Evolutionary conservation across 1,140 invertebrate genomes (phyloP).

Genomic region (Anoplolepis gracilipes): DNA sequence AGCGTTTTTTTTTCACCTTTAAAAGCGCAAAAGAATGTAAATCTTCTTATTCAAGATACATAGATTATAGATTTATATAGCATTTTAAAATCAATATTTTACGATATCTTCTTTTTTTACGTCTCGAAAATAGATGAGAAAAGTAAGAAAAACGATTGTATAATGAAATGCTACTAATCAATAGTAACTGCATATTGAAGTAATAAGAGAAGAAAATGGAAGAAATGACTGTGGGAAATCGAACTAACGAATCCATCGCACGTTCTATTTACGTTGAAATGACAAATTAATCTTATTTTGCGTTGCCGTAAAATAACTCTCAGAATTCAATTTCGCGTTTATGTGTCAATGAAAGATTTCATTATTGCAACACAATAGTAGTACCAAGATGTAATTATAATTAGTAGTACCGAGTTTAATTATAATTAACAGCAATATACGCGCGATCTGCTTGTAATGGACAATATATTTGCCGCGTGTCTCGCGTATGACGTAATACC

Average conservation of each 20-base stretch:
- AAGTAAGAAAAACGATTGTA: background rate
- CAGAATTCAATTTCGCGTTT: background rate
- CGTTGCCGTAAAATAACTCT: background rate
- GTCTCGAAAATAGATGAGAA: background rate
- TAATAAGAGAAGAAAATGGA: background rate
- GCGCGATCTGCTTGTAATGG: slow-evolving; percentile 32
- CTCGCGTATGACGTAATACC: slow-evolving; percentile 77
- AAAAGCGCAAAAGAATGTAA: too few species aligned
- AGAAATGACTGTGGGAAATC: background rate
- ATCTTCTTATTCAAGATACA: too few species aligned
- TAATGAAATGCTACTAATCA: background rate
- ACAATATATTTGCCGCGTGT: slow-evolving; percentile 72
- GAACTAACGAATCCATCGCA: background rate
- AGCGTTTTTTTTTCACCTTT: too few species aligned
- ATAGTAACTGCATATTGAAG: background rate
- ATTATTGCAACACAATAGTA: background rate
- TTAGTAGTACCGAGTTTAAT: slow-evolving; percentile 47
- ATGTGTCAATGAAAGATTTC: slow-evolving; percentile 18
- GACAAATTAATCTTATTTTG: background rate
- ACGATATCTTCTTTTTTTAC: background rate
- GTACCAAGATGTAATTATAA: too few species aligned
- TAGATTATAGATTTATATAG: too few species aligned
- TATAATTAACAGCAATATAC: slow-evolving; percentile 37
- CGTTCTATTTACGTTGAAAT: background rate
- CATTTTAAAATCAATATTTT: too few species aligned